A percentile compares a stretch with the other conserved stretches of the same genome.
phyloP scores from a whole-genome alignment of 2,113 vertebrate species.

The Nannobrachium achirus region DNA sequence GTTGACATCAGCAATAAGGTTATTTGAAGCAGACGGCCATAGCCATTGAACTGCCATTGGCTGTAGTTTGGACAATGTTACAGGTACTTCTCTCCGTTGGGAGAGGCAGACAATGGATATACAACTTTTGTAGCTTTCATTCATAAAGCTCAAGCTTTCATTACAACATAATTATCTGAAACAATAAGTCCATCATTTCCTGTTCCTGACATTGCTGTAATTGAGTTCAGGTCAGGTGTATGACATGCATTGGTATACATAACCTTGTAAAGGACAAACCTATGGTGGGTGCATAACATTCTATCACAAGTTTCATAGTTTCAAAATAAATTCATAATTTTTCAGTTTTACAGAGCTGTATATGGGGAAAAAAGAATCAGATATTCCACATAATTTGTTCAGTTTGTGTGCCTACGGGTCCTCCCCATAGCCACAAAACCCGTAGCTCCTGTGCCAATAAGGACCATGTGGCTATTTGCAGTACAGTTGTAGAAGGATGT shows the following conservation, averaged over 20 bases:
- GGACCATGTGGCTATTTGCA: slow-evolving; percentile 17
- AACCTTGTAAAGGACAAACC: not conserved
- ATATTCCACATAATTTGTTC: slow-evolving; percentile 6
- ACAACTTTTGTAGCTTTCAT: no score
- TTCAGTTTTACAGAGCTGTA: slow-evolving; percentile 17
- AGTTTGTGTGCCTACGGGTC: not conserved
- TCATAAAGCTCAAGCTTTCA: not conserved
- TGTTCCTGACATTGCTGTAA: slow-evolving; percentile 3
- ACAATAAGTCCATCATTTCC: not conserved
- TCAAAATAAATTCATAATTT: slow-evolving; percentile 30
- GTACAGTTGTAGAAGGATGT: slow-evolving; percentile 57
- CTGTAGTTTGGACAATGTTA: no score
- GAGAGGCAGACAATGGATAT: no score
- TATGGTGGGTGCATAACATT: not conserved
- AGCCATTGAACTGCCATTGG: no score
- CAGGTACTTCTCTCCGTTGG: no score
- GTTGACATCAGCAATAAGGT: no score
- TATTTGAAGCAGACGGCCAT: no score
- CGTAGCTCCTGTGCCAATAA: slow-evolving; percentile 11
- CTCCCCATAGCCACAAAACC: not conserved
- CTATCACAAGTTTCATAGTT: slow-evolving; percentile 15
- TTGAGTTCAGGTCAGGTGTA: slow-evolving; percentile 4
- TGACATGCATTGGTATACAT: slow-evolving; percentile 5
- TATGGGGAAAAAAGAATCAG: slow-evolving; percentile 16
- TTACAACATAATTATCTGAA: not conserved